A percentile compares a stretch with the other conserved stretches of the same genome.
Conservation (phyloP, 2,113 vertebrate genomes). For the Rhodinocichla rosea region DNA sequence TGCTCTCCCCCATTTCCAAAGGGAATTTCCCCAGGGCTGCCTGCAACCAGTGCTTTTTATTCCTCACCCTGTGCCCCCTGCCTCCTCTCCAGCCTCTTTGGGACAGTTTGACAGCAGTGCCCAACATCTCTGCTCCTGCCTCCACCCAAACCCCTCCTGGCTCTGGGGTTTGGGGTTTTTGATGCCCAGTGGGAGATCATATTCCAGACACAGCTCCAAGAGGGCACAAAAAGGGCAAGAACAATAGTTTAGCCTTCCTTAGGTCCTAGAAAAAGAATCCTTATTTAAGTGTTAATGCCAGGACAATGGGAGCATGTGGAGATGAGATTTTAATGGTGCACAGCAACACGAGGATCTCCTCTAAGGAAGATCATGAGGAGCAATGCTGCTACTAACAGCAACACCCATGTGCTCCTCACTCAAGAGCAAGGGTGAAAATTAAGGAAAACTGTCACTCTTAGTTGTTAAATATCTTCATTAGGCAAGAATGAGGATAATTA, state of each 20-base stretch:
- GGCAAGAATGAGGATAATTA: neutral
- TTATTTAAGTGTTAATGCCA: neutral
- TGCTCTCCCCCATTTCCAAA: rapidly evolving
- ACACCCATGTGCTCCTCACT: neutral
- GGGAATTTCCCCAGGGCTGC: neutral
- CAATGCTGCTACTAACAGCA: rapidly evolving
- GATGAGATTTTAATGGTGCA: neutral
- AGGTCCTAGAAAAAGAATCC: neutral
- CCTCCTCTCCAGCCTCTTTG: too few species aligned
- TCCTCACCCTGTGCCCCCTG: neutral
- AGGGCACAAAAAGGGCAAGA: neutral
- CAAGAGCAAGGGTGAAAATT: neutral
- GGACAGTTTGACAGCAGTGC: neutral
- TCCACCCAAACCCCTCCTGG: neutral
- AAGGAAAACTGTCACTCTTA: neutral
- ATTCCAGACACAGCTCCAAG: neutral
- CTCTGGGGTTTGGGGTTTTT: neutral
- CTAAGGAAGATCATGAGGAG: neutral
- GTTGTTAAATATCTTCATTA: neutral
- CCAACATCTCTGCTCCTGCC: neutral
- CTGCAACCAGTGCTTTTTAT: neutral
- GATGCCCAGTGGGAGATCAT: neutral
- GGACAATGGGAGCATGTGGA: rapidly evolving
- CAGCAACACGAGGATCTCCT: neutral
- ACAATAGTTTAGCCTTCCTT: neutral